Conservation (phyloP, 35 echinoderm and acorn worm genomes). For the Ophiothrix spiculata region DNA sequence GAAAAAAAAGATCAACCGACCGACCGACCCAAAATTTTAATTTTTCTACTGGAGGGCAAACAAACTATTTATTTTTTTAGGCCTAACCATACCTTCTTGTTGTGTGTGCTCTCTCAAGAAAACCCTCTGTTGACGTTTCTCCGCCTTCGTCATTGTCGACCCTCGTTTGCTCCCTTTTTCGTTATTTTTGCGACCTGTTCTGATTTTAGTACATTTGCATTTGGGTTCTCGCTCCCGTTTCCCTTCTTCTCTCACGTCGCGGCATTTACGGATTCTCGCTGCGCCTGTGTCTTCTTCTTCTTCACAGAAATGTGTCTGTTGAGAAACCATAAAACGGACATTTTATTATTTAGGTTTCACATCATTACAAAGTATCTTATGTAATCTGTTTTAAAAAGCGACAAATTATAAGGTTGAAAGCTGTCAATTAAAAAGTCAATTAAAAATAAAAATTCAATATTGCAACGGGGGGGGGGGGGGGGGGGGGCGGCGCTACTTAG, state of each 20-base stretch:
- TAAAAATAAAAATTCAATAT: no score
- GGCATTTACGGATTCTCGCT: constrained; percentile 52
- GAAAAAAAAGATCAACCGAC: no score
- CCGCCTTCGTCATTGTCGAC: constrained; percentile 31
- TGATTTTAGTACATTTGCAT: constrained; percentile 26
- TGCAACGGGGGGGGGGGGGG: no score
- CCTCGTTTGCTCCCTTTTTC: background rate
- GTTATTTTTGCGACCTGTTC: background rate
- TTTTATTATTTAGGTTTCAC: background rate
- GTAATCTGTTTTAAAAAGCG: background rate
- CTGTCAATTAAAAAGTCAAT: background rate
- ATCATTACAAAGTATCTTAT: background rate
- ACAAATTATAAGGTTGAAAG: background rate
- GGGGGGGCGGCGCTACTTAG: no score
- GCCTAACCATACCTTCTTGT: constrained; percentile 22
- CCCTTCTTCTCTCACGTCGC: background rate
- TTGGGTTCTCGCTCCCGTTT: background rate
- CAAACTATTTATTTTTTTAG: no score
- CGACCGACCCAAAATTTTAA: no score
- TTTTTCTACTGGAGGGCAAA: no score
- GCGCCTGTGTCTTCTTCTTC: constrained; percentile 24
- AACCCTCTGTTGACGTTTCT: constrained; percentile 64
- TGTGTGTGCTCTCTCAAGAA: constrained; percentile 52
- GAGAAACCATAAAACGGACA: background rate
- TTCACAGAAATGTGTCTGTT: constrained; percentile 42